Conservation (phyloP, 2,888 invertebrate genomes). For the Polydrusus pterygomalis region DNA sequence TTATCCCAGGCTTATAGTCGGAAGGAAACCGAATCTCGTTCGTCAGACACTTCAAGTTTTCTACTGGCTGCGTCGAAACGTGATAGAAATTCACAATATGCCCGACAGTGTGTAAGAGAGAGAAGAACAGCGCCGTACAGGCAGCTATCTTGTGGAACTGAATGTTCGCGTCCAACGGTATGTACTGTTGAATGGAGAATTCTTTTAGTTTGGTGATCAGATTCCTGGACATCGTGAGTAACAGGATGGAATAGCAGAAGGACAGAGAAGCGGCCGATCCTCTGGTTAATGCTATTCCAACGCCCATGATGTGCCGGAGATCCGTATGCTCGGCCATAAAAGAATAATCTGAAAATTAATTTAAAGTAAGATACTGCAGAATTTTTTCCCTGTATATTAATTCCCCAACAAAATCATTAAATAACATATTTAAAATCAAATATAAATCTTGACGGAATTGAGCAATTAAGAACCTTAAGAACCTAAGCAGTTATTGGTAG, state of each 20-base stretch:
- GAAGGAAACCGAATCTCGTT: slow-evolving; percentile 95
- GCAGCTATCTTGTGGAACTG: slow-evolving; percentile 98
- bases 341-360: slow-evolving; percentile 83
- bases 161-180: slow-evolving; percentile 95
- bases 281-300: slow-evolving; percentile 95
- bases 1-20: slow-evolving; percentile 94
- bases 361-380: too few relatives aligned
- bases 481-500: too few relatives aligned
- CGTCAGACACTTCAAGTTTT: slow-evolving; percentile 93
- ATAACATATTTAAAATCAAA: too few relatives aligned
- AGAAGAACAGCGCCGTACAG: slow-evolving; percentile 94
- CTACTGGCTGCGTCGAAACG: slow-evolving; percentile 95
- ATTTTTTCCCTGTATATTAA: too few relatives aligned
- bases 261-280: slow-evolving; percentile 96
- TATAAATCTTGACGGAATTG: too few relatives aligned
- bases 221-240: slow-evolving; percentile 95
- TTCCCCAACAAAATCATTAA: too few relatives aligned
- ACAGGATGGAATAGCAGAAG: slow-evolving; percentile 93
- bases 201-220: slow-evolving; percentile 94
- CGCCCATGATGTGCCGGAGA: slow-evolving; percentile 96
- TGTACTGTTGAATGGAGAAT: slow-evolving; percentile 94
- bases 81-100: slow-evolving; percentile 99
- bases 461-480: too few relatives aligned
- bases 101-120: slow-evolving; percentile 92
- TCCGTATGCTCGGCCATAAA: slow-evolving; percentile 98